phyloP scores from a whole-genome alignment of 2,797 vertebrate genomes.

The Myiotriccus ornatus region DNA sequence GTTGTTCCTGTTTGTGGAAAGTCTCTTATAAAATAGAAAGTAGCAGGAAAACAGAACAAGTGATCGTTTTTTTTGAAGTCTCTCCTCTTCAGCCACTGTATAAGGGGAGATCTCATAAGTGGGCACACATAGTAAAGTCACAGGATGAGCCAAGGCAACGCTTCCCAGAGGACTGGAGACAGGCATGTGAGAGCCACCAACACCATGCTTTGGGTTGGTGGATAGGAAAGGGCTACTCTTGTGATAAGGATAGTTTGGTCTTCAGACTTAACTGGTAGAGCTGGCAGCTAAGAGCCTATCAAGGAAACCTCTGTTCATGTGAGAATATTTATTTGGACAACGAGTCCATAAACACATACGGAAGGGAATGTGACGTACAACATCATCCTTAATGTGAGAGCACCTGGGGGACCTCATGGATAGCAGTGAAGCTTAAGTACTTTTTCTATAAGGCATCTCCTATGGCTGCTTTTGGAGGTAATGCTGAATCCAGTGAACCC shows the following conservation, averaged over 20 bases:
- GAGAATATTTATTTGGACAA: not conserved
- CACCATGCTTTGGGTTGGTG: not conserved
- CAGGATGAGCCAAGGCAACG: not conserved
- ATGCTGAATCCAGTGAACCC: not conserved
- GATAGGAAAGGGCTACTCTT: not conserved
- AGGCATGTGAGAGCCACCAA: not conserved
- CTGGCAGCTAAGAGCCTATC: not conserved
- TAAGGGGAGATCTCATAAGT: not conserved
- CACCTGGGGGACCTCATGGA: not conserved
- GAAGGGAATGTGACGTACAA: not conserved
- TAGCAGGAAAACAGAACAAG: not conserved
- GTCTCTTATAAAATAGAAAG: not conserved
- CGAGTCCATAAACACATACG: not conserved
- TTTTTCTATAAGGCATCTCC: not conserved
- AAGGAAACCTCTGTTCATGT: not conserved
- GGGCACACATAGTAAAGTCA: not conserved
- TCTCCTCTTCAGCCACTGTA: not conserved
- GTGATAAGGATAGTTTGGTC: not conserved
- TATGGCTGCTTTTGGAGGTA: not conserved
- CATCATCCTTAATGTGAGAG: not conserved
- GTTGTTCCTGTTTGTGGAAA: not conserved
- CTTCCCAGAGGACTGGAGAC: not conserved
- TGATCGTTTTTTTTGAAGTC: accelerated
- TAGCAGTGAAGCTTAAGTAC: not conserved
- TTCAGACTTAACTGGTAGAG: not conserved